Base-by-base conservation (phyloP, 2,797 vertebrate species). In the Hydrophis major region DNA sequence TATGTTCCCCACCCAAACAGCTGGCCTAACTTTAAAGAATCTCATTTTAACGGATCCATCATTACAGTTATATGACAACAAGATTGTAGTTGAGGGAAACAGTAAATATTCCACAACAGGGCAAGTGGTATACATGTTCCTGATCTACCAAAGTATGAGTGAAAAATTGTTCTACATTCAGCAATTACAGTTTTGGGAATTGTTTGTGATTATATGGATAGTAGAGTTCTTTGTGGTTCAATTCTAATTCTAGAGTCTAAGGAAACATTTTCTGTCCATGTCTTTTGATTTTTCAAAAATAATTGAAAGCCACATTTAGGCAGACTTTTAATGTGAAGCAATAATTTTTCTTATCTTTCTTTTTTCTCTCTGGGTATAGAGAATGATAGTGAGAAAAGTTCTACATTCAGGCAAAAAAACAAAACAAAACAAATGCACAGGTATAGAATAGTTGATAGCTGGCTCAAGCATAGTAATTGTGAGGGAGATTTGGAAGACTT, bases 1-100 rank as follows among this genome's bases (percentile, higher is more conserved):
- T 87, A 1, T 12, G 69, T 93, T 57, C 92, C 92, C 89, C 42
- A 42, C 69, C 56, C 92, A 42, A 91, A 87, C 89, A 93, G 61
- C 16, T 56, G 89, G 61, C 50, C 89, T 93, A 42, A 69, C 37
- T 88, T 93, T 74, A 88, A 74, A 93, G 37, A 56, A 42, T 91
- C 92, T 61, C 56, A 37, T 12, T 16, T 53, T 74, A 28, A 87
- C 66, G 56, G 57, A 87, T 90, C 20, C 89, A 86, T 59, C 91
- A 22, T 90, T 89, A 88, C 16, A n/a, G 74, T 88, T 66, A 63
- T 86, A 88, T 60, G 91, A 59, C 2, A 7, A 13, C 32, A 18
- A 53, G 0, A 0, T 37, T 89, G 60, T 92, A 32, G 3, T 7
- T 83, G 37, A 83, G 32, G 74, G 32, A 63, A 42, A 11, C 4